Evolutionary conservation across 64 coral and sea anemone genomes (phyloP), one percentile per base, ranked within the genome.

Genomic region (Catalaphyllia jardinei): DNA sequence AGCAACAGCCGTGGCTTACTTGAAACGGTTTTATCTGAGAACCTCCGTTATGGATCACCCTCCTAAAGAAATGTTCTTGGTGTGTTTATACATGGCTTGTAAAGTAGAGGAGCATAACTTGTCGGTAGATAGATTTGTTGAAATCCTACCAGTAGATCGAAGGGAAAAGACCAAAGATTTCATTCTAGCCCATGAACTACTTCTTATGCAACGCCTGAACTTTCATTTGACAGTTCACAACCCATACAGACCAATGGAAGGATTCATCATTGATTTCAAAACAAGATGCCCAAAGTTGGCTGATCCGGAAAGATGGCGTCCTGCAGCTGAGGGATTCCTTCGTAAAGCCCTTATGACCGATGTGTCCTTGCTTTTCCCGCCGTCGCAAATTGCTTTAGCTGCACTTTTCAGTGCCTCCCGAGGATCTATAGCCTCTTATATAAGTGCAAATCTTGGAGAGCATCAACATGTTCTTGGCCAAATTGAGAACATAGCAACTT

Each of bases 21-120:
- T 99, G 27, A 99, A 99, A 76, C 62, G 97, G 9, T 95, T 99
- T 67, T 99, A 99, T 82, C 79, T 99, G 50, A 89, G 91, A 57
- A 95, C 97, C 17, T 95, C 89, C 2, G 91, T 99, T 0, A 95
- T 95, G 94, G 93, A 99, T 84, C 88, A 93, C 31, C 87, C 83
- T 4, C 77, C 97, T 1, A 90, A 90, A 55, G 94, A 99, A 28
- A 99, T 99, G 94, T 93, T 89, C 28, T 86, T 95, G n/a, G 94
- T 99, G 6, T 99, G 88, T 87, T 77, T 99, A n/a, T 99, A 95
- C 67, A 95, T 99, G 97, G 97, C 97, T 8, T 99, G 94, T n/a
- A 99, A 99, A 63, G 94, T 99, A 0, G 97, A 99, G 20, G 97
- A 99, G 65, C 93, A 99, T 29, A 99, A 99, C 71, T 64, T 99